These are phyloP conservation scores for Brienomyrus longianalis DNA, from an alignment of 2,113 vertebrate genomes.

Conservation along the genomic window DNA sequence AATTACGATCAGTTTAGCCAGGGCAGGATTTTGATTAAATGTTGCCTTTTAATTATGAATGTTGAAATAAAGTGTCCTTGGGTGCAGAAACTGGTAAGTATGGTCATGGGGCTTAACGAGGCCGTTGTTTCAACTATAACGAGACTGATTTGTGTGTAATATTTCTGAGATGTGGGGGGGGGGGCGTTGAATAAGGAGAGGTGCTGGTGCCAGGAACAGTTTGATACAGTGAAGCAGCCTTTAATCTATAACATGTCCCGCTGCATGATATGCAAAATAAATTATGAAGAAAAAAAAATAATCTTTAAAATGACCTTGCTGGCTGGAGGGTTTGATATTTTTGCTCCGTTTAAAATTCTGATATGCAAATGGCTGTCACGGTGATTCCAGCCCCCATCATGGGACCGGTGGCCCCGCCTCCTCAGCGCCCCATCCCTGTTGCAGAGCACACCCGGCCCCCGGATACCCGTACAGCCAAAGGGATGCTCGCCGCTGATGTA, in stretches of 20 bases:
- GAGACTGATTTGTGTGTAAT: conserved; percentile 19
- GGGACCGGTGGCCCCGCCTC: conserved; percentile 35
- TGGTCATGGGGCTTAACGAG: not conserved
- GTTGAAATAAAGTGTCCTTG: not conserved
- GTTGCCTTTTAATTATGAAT: not conserved
- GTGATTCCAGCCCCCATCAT: conserved; percentile 54
- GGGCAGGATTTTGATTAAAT: not conserved
- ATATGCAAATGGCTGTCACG: conserved; percentile 64
- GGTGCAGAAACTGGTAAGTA: not conserved
- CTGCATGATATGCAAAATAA: conserved; percentile 61
- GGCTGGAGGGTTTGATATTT: conserved; percentile 67
- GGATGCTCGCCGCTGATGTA: not conserved
- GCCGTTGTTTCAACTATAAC: not conserved
- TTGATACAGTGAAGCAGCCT: conserved; percentile 59
- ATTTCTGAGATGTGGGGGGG: conserved; percentile 34
- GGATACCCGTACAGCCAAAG: not conserved
- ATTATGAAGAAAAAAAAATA: conserved; percentile 54
- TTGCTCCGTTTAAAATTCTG: conserved; percentile 62
- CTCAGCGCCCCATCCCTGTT: conserved; percentile 1
- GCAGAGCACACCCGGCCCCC: not conserved
- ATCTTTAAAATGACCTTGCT: conserved; percentile 75
- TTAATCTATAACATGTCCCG: conserved; percentile 52
- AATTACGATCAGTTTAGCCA: not conserved
- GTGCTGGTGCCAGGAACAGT: conserved; percentile 53
- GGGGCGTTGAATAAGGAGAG: conserved; percentile 36